A percentile compares a stretch with the other conserved stretches of the same genome.
These are phyloP conservation scores for Coelopa pilipes DNA, from an alignment of 2,888 invertebrate species.

Conservation along the genomic window DNA sequence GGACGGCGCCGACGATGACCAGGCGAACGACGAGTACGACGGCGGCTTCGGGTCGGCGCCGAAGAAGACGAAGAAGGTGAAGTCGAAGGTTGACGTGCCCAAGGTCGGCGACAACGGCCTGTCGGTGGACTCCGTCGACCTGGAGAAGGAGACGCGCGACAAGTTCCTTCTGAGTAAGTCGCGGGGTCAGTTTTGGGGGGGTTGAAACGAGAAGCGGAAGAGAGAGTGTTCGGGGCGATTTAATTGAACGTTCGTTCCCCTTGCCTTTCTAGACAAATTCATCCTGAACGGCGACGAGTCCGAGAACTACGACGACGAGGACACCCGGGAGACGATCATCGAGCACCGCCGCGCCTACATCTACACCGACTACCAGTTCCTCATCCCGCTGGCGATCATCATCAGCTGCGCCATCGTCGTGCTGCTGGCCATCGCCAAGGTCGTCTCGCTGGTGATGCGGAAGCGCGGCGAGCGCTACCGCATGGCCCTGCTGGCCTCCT, in stretches of 20 bases:
- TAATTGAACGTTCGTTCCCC: background rate
- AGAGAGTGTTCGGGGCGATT: background rate
- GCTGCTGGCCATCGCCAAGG: constrained; percentile 69
- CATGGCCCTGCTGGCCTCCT: constrained; percentile 64
- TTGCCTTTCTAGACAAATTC: constrained; percentile 55
- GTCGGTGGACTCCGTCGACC: constrained; percentile 45
- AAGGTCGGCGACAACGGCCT: constrained; percentile 29
- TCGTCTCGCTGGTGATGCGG: constrained; percentile 69
- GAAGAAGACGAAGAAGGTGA: constrained; percentile 40
- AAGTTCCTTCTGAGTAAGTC: constrained; percentile 60
- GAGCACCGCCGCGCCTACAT: constrained; percentile 65
- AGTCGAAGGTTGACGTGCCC: constrained; percentile 50
- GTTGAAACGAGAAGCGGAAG: background rate
- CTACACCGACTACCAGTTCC: constrained; percentile 68
- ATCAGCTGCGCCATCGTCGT: constrained; percentile 72
- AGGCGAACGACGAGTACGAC: constrained; percentile 53
- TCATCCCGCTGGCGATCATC: constrained; percentile 71
- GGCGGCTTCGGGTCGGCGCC: too few species aligned
- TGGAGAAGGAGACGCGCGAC: constrained; percentile 58
- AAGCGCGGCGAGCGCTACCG: constrained; percentile 68
- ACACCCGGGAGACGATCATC: constrained; percentile 60
- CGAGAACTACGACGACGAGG: constrained; percentile 55
- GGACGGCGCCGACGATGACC: constrained; percentile 57
- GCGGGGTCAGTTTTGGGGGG: too few species aligned
- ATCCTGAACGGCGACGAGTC: constrained; percentile 49